Evolutionary conservation across 2,888 invertebrate species (phyloP), one percentile per base, ranked within the genome.

Genomic region (Boloria selene): DNA sequence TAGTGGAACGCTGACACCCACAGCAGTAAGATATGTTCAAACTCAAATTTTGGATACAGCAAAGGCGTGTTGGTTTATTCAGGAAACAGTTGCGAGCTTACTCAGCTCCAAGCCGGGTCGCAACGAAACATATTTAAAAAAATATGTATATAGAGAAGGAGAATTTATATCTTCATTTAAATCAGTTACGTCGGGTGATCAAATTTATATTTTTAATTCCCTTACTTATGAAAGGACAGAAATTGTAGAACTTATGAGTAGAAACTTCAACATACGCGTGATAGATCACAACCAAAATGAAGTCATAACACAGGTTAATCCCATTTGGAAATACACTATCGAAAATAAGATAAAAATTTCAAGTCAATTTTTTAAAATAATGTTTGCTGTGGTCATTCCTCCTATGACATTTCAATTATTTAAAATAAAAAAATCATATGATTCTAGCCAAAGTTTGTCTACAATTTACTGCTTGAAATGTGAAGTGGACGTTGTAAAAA

Each of bases 1-100:
- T 64, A 98, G 98, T 0, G 99, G 99, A 3, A 99, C 98, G 0
- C 95, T 98, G 17, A 96, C 97, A 77, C 94, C 95, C 0, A 95
- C 94, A 72, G 96, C 97, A 0, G 96, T 98, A 94, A 95, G 95
- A 67, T 98, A 99, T 84, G 82, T 98, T 95, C 86, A 97, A 95
- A 47, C 88, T 94, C 76, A 96, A 95, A 83, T 90, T 62, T 62
- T 88, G 47, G 70, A 61, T 1, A 84, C 87, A 0, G 80, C 82
- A 0, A 87, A 80, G 75, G 83, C 86, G 67, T 90, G 90, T 70
- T 90, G 90, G 90, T 76, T 81, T 54, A 84, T 90, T 70, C 90
- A 91, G 74, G 90, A 91, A 74, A 64, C 81, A 47, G 73, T 82
- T 18, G 81, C 81, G 2, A 90, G 88, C 72, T 77, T 85, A 17